These are phyloP conservation scores for Trichomycterus rosablanca DNA, from an alignment of 2,113 vertebrate species.

Conservation along the genomic window DNA sequence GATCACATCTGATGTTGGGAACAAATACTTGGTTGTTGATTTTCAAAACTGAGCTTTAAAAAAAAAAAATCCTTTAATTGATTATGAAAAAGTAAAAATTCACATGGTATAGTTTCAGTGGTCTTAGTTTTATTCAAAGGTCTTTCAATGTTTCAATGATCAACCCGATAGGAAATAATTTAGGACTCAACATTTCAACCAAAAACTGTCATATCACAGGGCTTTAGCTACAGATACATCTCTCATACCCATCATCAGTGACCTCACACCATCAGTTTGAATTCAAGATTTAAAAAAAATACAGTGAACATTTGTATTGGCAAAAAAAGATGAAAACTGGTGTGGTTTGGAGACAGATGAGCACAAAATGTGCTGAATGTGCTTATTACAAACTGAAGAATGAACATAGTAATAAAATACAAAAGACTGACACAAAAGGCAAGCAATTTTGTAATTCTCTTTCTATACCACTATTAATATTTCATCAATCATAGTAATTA, in stretches of 20 bases:
- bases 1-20: too few species aligned
- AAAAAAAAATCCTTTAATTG: too few species aligned
- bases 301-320: conserved; percentile 60
- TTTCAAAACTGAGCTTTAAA: too few species aligned
- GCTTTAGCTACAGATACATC: conserved; percentile 63
- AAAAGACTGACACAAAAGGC: conserved; percentile 81
- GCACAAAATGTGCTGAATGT: conserved; percentile 61
- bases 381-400: conserved; percentile 60
- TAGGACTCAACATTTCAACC: conserved; percentile 52
- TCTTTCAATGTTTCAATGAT: conserved; percentile 52
- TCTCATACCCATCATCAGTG: conserved; percentile 59
- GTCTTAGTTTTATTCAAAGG: conserved; percentile 58
- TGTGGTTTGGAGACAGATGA: conserved; percentile 71
- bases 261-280: conserved; percentile 59
- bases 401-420: conserved; percentile 76
- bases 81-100: conserved; percentile 5
- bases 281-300: conserved; percentile 57
- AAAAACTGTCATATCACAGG: conserved; percentile 69
- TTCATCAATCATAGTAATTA: conserved; percentile 68
- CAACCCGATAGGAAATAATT: conserved; percentile 52
- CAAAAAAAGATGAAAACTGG: conserved; percentile 52
- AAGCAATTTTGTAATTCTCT: conserved; percentile 67
- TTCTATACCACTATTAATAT: conserved; percentile 58
- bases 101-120: conserved; percentile 29
- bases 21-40: too few species aligned